phyloP scores from a whole-genome alignment of 2,113 vertebrate species.

The Psittacara wagleri region DNA sequence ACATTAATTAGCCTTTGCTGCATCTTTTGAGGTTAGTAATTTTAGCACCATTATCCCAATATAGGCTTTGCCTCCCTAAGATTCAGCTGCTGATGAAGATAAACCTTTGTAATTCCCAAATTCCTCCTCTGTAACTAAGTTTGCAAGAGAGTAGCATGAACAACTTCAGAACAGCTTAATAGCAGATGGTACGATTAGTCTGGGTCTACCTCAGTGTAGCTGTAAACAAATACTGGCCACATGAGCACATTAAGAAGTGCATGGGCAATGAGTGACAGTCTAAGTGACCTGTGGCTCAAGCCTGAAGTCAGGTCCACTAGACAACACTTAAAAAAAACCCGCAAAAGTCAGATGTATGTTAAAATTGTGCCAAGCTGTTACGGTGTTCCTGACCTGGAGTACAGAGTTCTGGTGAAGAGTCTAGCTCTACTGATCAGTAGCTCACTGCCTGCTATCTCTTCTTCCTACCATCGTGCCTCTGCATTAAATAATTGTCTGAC shows the following conservation, averaged over 20 bases:
- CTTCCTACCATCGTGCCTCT: background rate
- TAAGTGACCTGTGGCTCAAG: background rate
- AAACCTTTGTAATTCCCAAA: background rate
- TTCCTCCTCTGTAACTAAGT: background rate
- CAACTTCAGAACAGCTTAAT: background rate
- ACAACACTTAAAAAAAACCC: background rate
- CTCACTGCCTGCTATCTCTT: background rate
- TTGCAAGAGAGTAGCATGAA: background rate
- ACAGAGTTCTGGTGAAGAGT: background rate
- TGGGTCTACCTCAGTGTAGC: background rate
- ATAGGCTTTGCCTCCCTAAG: background rate
- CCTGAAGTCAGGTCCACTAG: background rate
- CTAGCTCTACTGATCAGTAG: background rate
- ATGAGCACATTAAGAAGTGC: background rate
- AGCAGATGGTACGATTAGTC: background rate
- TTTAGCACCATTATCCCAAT: background rate
- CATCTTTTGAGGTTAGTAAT: background rate
- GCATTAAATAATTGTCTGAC: background rate
- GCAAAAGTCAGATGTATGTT: background rate
- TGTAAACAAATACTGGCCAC: background rate
- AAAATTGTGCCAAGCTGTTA: background rate
- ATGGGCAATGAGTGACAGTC: background rate
- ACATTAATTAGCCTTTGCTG: background rate
- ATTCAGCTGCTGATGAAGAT: background rate
- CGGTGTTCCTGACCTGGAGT: background rate